phyloP scores from a whole-genome alignment of 2,888 invertebrate species.

The Sarcophaga carnaria region DNA sequence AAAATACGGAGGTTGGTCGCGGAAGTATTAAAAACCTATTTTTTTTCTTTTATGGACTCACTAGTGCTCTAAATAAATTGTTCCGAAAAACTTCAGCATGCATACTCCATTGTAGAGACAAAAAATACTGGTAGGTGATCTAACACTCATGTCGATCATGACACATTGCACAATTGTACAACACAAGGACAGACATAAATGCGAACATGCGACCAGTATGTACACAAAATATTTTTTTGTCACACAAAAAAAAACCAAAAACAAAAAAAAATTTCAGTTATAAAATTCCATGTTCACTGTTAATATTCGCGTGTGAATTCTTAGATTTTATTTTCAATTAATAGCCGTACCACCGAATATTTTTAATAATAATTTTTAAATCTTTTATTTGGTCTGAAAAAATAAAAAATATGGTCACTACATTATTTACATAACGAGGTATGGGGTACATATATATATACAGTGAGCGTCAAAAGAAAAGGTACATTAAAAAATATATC shows the following conservation, averaged over 20 bases:
- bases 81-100: neutral
- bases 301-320: conserved; percentile 61
- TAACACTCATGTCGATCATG: conserved; percentile 59
- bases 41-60: too few species aligned
- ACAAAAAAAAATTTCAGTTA: neutral
- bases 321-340: conserved; percentile 53
- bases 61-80: too few species aligned
- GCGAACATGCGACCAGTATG: conserved; percentile 45
- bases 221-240: conserved; percentile 19
- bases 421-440: too few species aligned
- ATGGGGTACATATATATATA: too few species aligned
- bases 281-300: neutral
- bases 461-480: too few species aligned
- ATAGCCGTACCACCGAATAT: conserved; percentile 27
- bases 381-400: conserved; percentile 2
- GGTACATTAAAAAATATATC: too few species aligned
- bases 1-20: too few species aligned
- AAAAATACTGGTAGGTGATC: conserved; percentile 56
- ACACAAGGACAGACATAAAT: neutral
- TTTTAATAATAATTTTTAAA: conserved; percentile 4
- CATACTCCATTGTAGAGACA: neutral
- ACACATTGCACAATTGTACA: conserved; percentile 56
- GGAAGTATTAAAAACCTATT: too few species aligned
- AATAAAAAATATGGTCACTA: too few species aligned
- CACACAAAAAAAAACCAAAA: conserved; percentile 1